phyloP scores from a whole-genome alignment of 2,113 vertebrate genomes.

The Bungarus multicinctus region DNA sequence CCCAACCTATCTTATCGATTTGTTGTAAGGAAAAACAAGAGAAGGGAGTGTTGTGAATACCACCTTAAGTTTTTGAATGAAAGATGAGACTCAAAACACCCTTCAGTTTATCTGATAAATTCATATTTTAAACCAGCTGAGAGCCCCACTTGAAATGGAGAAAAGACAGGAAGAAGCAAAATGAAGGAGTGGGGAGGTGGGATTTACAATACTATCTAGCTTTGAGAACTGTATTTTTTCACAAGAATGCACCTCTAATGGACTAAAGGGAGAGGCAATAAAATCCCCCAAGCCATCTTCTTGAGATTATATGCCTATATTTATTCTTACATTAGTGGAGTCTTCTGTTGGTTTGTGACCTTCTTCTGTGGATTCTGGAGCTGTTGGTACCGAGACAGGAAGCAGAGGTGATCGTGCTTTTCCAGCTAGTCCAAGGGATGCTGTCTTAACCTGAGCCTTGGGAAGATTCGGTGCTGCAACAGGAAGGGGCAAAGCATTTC shows the following conservation, averaged over 20 bases:
- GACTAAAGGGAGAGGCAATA: neutral
- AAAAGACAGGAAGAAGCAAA: neutral
- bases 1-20: neutral
- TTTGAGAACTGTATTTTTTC: neutral
- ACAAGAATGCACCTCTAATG: neutral
- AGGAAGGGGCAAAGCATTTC: conserved; percentile 19
- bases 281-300: neutral
- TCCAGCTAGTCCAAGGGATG: conserved; percentile 87
- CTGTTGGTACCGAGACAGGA: conserved; percentile 90
- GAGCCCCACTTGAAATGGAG: neutral
- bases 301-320: neutral
- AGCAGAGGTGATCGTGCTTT: conserved; percentile 92
- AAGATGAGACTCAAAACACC: neutral
- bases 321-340: conserved; percentile 80
- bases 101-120: neutral
- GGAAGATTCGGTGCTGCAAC: conserved; percentile 79
- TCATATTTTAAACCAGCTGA: neutral
- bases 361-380: conserved; percentile 85
- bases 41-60: neutral
- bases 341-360: conserved; percentile 80
- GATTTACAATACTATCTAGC: too few relatives aligned
- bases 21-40: neutral
- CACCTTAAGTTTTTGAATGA: neutral
- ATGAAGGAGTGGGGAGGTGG: neutral
- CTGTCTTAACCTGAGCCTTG: conserved; percentile 91